phyloP scores from a whole-genome alignment of 2,888 invertebrate genomes.

The Aphrophora alni region DNA sequence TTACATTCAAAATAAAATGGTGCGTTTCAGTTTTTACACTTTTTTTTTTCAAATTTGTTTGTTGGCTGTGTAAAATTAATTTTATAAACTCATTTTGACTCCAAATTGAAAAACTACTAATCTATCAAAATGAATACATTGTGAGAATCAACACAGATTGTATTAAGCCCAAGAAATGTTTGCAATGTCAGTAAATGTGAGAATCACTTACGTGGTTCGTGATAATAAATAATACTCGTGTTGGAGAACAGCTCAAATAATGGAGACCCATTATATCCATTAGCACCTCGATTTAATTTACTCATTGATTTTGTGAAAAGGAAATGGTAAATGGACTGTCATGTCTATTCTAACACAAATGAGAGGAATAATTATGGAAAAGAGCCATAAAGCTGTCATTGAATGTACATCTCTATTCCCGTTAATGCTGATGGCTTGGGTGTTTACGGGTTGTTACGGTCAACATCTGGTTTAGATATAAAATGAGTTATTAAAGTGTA shows the following conservation, averaged over 20 bases:
- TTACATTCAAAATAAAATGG: too few relatives aligned
- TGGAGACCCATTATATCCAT: neutral
- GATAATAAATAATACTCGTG: neutral
- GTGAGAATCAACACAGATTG: neutral
- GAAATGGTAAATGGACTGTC: neutral
- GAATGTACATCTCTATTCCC: neutral
- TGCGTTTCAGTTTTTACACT: too few relatives aligned
- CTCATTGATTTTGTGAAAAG: neutral
- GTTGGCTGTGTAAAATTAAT: too few relatives aligned
- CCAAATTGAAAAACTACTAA: too few relatives aligned
- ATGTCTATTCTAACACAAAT: neutral
- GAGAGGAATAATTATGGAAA: neutral
- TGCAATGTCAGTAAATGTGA: neutral
- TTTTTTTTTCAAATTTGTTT: too few relatives aligned
- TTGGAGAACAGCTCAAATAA: neutral
- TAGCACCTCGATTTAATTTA: neutral
- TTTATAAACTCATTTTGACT: too few relatives aligned
- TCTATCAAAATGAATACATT: neutral
- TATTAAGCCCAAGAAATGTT: neutral
- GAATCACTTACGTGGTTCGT: neutral
- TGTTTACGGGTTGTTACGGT: too few relatives aligned
- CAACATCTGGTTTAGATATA: too few relatives aligned
- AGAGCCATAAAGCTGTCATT: neutral
- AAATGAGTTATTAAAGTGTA: too few relatives aligned
- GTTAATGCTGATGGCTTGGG: neutral